Evolutionary conservation across 2,113 vertebrate genomes (phyloP).

Genomic region (Naja naja): DNA sequence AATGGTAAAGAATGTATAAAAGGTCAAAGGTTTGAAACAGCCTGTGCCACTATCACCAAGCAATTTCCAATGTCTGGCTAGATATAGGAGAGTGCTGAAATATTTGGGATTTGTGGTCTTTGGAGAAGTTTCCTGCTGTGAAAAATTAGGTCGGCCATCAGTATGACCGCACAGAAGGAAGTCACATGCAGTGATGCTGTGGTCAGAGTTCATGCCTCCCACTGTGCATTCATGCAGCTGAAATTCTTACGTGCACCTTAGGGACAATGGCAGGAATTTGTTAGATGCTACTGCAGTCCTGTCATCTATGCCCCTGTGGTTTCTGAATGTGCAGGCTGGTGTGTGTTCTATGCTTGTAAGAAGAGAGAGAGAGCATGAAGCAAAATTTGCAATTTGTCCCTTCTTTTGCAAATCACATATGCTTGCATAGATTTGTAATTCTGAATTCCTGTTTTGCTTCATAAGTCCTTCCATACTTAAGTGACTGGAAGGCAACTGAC

Average conservation of each 20-base stretch:
- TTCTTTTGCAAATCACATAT: neutral
- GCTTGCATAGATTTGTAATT: neutral
- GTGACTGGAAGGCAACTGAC: neutral
- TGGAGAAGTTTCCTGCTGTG: neutral
- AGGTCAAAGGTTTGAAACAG: too few relatives aligned
- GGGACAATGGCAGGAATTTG: neutral
- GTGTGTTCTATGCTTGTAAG: neutral
- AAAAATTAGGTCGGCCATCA: neutral
- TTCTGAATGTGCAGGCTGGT: neutral
- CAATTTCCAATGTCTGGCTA: neutral
- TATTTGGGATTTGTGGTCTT: neutral
- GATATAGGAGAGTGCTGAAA: neutral
- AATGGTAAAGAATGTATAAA: too few relatives aligned
- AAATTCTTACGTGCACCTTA: neutral
- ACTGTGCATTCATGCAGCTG: neutral
- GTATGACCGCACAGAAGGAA: neutral
- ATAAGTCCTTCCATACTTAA: neutral
- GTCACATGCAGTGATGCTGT: neutral
- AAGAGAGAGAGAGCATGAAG: neutral
- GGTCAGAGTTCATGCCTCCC: neutral
- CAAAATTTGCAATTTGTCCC: neutral
- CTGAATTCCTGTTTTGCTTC: neutral
- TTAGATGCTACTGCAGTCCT: neutral
- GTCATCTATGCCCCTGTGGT: neutral
- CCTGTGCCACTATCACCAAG: neutral